These are phyloP conservation scores for Actinernus sp. DNA, from an alignment of 92 coral and sea anemone species.

Conservation along the genomic window DNA sequence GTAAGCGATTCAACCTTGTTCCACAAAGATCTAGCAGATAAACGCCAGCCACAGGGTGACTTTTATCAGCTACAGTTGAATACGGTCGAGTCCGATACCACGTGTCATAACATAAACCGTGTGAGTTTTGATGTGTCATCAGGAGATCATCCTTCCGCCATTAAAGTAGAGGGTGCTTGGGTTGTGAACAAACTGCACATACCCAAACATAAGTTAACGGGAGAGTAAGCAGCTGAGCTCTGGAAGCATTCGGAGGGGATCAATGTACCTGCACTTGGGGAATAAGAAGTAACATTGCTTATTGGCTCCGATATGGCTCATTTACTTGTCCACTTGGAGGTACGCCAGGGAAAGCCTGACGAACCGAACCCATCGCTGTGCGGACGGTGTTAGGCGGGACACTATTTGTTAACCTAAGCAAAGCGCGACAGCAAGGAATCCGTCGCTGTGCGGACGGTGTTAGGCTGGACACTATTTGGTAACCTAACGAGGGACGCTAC, in stretches of 20 bases:
- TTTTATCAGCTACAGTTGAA: constrained; percentile 7
- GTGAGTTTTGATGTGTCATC: constrained; percentile 23
- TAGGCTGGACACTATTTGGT: constrained; percentile 48
- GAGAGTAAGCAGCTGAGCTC: constrained; percentile 2
- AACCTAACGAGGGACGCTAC: constrained; percentile 48
- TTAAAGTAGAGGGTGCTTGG: constrained; percentile 27
- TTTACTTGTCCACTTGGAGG: constrained; percentile 48
- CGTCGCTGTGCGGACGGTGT: constrained; percentile 27
- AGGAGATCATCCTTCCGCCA: constrained; percentile 24
- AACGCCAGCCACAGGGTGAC: constrained; percentile 18
- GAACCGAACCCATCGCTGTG: constrained; percentile 58
- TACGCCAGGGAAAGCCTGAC: constrained; percentile 36
- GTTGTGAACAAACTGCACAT: constrained; percentile 31
- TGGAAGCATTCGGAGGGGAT: constrained; percentile 49
- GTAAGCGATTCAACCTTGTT: constrained; percentile 25
- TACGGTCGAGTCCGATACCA: constrained; percentile 27
- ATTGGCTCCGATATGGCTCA: constrained; percentile 60
- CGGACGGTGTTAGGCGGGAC: constrained; percentile 49
- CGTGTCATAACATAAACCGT: background rate
- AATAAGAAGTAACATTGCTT: constrained; percentile 29
- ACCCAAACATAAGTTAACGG: constrained; percentile 4
- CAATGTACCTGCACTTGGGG: constrained; percentile 34
- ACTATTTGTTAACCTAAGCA: constrained; percentile 16
- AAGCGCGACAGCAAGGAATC: constrained; percentile 15
- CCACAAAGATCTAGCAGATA: constrained; percentile 7